Evolutionary conservation across 1,140 invertebrate species (phyloP).

Genomic region (Papilio glaucus): DNA sequence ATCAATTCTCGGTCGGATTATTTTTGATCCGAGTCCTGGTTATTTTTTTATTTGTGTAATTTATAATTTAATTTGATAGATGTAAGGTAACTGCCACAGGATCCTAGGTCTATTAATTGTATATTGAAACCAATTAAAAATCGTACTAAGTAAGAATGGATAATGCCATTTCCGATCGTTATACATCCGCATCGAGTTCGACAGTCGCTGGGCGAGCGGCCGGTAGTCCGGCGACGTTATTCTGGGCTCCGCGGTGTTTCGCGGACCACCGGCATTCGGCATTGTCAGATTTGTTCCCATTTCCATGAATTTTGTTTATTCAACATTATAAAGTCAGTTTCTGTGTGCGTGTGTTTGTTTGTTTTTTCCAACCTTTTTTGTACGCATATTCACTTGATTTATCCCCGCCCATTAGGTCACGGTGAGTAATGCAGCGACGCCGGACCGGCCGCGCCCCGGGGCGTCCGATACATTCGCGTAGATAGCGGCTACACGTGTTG

Average conservation of each 20-base stretch:
- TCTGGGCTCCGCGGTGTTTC: constrained; percentile 25
- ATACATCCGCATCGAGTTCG: not conserved
- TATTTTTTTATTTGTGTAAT: too few relatives aligned
- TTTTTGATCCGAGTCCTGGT: not conserved
- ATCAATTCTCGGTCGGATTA: not conserved
- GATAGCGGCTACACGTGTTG: constrained; percentile 80
- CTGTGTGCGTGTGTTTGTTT: constrained; percentile 62
- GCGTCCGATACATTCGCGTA: constrained; percentile 69
- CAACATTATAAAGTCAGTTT: constrained; percentile 61
- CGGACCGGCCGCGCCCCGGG: constrained; percentile 62
- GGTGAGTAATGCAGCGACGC: constrained; percentile 67
- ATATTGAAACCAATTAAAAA: too few relatives aligned
- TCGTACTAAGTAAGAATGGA: not conserved
- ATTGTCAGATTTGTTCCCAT: constrained; percentile 77
- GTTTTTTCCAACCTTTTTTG: constrained; percentile 63
- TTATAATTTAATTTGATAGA: too few relatives aligned
- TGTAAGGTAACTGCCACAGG: too few relatives aligned
- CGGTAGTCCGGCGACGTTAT: constrained; percentile 14
- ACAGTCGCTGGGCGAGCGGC: not conserved
- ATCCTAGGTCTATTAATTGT: too few relatives aligned
- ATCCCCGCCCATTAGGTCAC: constrained; percentile 77
- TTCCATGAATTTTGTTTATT: constrained; percentile 81
- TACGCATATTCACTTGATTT: constrained; percentile 71
- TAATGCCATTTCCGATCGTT: not conserved
- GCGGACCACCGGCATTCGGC: constrained; percentile 66